A percentile compares a stretch with the other conserved stretches of the same genome.
Evolutionary conservation across 2,888 invertebrate genomes (phyloP).

Genomic region (Scaptomyza flava): DNA sequence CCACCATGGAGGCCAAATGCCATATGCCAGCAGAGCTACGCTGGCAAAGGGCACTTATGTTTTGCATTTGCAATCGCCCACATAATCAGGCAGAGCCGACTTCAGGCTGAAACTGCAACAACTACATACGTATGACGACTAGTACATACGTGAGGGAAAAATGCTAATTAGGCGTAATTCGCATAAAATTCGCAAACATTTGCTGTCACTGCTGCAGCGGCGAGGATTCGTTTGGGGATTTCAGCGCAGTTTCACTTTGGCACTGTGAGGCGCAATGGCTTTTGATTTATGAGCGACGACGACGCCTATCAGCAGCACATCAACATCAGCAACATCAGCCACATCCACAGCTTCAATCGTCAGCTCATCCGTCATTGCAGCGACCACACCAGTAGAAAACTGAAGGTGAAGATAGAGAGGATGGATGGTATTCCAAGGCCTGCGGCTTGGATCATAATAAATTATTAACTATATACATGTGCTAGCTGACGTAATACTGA

Average conservation of each 20-base stretch:
- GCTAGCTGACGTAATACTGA: constrained; percentile 65
- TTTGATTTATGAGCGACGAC: constrained; percentile 70
- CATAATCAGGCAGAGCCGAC: constrained; percentile 62
- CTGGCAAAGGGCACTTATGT: constrained; percentile 62
- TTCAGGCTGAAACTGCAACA: background rate
- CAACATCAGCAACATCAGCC: constrained; percentile 38
- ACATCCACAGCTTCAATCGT: constrained; percentile 63
- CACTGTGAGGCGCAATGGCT: constrained; percentile 26
- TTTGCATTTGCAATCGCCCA: constrained; percentile 76
- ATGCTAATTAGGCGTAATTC: constrained; percentile 81
- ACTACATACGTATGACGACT: too few relatives aligned
- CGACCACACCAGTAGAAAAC: constrained; percentile 40
- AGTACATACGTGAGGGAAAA: constrained; percentile 54
- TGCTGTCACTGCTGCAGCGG: constrained; percentile 50
- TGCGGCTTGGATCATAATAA: constrained; percentile 49
- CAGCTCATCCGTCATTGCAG: constrained; percentile 68
- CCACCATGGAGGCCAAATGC: constrained; percentile 34
- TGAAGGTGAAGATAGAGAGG: background rate
- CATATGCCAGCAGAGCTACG: constrained; percentile 9
- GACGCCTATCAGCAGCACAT: constrained; percentile 68
- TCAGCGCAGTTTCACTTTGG: constrained; percentile 10
- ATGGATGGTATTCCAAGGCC: constrained; percentile 8
- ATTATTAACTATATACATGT: constrained; percentile 61
- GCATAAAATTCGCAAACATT: constrained; percentile 81
- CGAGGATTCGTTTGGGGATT: constrained; percentile 1